Percentiles rank a stretch among this genome's conserved stretches.
Conservation (phyloP, 1,140 invertebrate genomes). For the Drosophila jambulina region DNA sequence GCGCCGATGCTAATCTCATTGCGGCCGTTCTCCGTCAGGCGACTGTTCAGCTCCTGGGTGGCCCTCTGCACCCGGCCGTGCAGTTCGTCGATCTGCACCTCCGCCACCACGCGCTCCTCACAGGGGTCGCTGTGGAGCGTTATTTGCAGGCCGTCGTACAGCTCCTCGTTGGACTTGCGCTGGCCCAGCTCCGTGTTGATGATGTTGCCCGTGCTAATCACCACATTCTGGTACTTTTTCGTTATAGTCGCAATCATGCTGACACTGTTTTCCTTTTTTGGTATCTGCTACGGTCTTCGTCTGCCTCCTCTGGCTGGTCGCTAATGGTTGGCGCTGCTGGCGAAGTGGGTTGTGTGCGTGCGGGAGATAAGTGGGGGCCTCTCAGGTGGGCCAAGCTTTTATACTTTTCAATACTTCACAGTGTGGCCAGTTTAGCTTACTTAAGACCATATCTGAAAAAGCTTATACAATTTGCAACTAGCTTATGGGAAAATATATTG, state of each 20-base stretch:
- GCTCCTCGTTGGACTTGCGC: constrained; percentile 92
- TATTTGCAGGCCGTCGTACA: constrained; percentile 80
- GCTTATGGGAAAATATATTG: too few relatives aligned
- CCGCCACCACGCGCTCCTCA: constrained; percentile 63
- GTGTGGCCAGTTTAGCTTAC: too few relatives aligned
- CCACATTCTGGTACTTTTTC: constrained; percentile 82
- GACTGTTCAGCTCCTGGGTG: constrained; percentile 87
- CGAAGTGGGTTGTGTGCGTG: constrained; percentile 4
- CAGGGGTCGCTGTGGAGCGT: constrained; percentile 69
- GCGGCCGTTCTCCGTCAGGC: constrained; percentile 87
- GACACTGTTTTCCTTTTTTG: constrained; percentile 30
- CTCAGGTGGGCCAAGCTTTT: constrained; percentile 17
- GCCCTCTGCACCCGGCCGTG: constrained; percentile 70
- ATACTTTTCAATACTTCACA: too few relatives aligned
- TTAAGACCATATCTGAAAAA: too few relatives aligned
- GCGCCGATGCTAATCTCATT: constrained; percentile 89
- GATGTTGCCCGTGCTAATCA: constrained; percentile 94
- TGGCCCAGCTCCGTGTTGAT: constrained; percentile 90
- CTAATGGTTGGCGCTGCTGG: constrained; percentile 15
- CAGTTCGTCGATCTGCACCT: constrained; percentile 62
- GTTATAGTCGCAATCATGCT: constrained; percentile 78
- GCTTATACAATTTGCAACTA: too few relatives aligned
- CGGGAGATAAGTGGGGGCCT: constrained; percentile 18
- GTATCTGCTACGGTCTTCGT: constrained; percentile 12
- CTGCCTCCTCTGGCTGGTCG: constrained; percentile 16